phyloP scores from a whole-genome alignment of 92 coral and sea anemone species.

The Porites cylindrica region DNA sequence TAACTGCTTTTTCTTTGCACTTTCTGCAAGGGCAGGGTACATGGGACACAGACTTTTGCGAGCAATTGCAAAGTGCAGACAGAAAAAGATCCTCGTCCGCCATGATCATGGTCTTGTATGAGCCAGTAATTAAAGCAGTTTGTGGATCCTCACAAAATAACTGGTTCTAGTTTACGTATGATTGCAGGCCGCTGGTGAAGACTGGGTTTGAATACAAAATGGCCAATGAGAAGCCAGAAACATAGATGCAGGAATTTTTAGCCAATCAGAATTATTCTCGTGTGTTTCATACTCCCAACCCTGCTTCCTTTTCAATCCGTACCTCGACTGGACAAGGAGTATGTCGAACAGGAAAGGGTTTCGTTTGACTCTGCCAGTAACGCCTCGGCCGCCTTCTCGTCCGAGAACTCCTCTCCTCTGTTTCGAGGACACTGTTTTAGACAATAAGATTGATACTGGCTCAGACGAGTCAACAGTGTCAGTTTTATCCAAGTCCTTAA shows the following conservation, averaged over 20 bases:
- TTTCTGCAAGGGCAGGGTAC: constrained; percentile 29
- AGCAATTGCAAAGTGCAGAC: constrained; percentile 22
- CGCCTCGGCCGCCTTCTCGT: no score
- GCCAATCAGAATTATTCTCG: constrained; percentile 37
- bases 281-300: background rate
- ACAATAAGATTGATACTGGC: no score
- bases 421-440: no score
- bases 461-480: background rate
- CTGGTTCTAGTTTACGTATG: no score
- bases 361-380: no score
- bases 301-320: background rate
- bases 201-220: constrained; percentile 24
- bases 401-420: no score
- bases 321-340: background rate
- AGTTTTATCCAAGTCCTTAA: background rate
- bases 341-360: no score
- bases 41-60: constrained; percentile 26
- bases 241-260: constrained; percentile 30
- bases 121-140: background rate
- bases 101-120: background rate
- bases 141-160: constrained; percentile 1
- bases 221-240: constrained; percentile 53
- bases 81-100: constrained; percentile 11
- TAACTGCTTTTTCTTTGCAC: constrained; percentile 31
- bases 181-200: background rate